A percentile compares a stretch with the other conserved stretches of the same genome.
Evolutionary conservation across 1,140 invertebrate species (phyloP).

Genomic region (Anastatus disparis): DNA sequence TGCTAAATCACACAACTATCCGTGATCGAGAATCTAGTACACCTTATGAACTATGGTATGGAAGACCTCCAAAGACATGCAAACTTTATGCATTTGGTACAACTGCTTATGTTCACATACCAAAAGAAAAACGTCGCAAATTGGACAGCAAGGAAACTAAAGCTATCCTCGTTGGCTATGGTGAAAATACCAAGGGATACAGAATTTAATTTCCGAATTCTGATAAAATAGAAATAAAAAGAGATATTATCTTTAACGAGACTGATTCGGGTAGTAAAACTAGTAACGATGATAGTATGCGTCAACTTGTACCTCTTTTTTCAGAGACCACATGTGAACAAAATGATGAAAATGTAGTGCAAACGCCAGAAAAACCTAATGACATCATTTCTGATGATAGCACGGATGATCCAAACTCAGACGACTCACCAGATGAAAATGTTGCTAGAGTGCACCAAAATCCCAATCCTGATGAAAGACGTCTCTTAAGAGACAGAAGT

Average conservation of each 20-base stretch:
- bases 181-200: slow-evolving; percentile 29
- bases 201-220: neutral
- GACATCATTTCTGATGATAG: neutral
- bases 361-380: neutral
- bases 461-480: neutral
- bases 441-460: neutral
- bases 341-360: neutral
- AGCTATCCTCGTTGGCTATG: slow-evolving; percentile 40
- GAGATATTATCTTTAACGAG: neutral
- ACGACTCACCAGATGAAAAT: too few species aligned
- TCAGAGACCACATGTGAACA: neutral
- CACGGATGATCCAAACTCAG: neutral
- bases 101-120: slow-evolving; percentile 39
- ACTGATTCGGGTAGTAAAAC: neutral
- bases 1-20: neutral
- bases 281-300: neutral
- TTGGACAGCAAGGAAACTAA: slow-evolving; percentile 32
- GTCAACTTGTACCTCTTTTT: neutral
- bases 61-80: neutral
- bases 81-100: slow-evolving; percentile 23
- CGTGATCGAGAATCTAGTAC: neutral
- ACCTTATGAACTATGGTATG: slow-evolving; percentile 17
- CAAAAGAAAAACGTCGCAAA: slow-evolving; percentile 45
- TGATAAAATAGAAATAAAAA: neutral
- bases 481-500: neutral